These are phyloP conservation scores for Probosciger aterrimus DNA, from an alignment of 2,113 vertebrate species.

Conservation along the genomic window DNA sequence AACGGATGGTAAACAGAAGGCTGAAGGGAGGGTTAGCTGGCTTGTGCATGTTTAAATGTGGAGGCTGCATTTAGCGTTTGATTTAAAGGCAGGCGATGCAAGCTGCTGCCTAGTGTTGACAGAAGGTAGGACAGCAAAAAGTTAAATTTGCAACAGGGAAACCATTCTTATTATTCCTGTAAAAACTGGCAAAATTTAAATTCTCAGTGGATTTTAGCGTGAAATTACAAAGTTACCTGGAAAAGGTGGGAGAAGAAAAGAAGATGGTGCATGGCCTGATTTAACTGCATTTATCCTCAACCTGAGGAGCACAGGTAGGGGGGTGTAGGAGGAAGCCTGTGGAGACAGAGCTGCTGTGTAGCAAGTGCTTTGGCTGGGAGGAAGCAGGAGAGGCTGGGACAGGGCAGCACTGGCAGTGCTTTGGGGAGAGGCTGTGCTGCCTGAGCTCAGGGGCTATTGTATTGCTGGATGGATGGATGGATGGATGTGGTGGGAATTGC, in stretches of 20 bases:
- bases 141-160: not conserved
- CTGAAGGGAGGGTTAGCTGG: not conserved
- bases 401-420: not conserved
- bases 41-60: not conserved
- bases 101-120: not conserved
- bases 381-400: not conserved
- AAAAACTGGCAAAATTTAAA: not conserved
- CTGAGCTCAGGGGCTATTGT: not conserved
- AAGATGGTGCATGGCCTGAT: not conserved
- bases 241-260: not conserved
- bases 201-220: not conserved
- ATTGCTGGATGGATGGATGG: not conserved
- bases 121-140: not conserved
- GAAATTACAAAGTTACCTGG: not conserved
- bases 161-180: not conserved
- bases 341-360: not conserved
- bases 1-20: not conserved
- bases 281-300: not conserved
- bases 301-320: not conserved
- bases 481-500: not conserved
- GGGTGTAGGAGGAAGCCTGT: rapidly evolving
- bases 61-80: not conserved
- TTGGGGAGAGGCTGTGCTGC: not conserved
- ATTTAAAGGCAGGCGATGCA: not conserved
- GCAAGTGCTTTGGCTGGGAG: not conserved